phyloP scores from a whole-genome alignment of 2,797 vertebrate genomes.

The Argya squamiceps region DNA sequence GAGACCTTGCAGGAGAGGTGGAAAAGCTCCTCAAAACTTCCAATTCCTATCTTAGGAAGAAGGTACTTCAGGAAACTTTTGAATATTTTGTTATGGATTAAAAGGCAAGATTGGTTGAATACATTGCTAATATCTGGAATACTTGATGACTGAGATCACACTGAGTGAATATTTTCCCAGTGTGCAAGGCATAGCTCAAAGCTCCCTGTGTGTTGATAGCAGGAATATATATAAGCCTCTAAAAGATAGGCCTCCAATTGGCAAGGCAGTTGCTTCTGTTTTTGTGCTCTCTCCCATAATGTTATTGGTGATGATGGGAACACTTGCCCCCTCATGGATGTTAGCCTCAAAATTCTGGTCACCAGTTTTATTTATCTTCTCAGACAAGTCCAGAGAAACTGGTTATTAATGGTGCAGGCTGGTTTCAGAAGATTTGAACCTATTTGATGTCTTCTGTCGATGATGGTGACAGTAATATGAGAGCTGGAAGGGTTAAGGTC shows the following conservation, averaged over 20 bases:
- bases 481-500: background rate
- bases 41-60: conserved; percentile 99
- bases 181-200: background rate
- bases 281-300: background rate
- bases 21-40: conserved; percentile 99
- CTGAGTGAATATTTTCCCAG: background rate
- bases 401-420: background rate
- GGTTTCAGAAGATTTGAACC: background rate
- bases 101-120: background rate
- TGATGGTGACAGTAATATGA: background rate
- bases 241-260: background rate
- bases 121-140: background rate
- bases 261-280: background rate
- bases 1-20: conserved; percentile 97
- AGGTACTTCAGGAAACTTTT: conserved; percentile 79
- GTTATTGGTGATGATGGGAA: background rate
- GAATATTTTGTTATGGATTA: background rate
- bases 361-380: background rate
- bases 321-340: background rate
- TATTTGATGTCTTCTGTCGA: background rate
- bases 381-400: background rate
- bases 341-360: background rate
- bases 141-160: background rate
- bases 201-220: background rate
- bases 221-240: background rate